phyloP scores from a whole-genome alignment of 1,140 invertebrate genomes.

The Drosophila nebulosa region DNA sequence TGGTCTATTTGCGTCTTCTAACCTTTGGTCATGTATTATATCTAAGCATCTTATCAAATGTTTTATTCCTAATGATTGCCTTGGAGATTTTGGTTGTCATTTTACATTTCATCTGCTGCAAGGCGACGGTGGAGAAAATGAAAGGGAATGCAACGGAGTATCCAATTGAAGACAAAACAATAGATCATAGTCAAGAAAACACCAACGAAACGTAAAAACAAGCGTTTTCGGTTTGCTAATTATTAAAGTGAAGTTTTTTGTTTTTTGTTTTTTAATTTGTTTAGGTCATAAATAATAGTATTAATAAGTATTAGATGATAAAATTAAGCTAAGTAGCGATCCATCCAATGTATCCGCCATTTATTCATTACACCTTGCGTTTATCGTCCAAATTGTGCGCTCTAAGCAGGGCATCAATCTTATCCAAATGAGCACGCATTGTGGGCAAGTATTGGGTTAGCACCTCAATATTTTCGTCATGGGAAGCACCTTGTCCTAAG shows the following conservation, averaged over 20 bases:
- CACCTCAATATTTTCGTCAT: constrained; percentile 67
- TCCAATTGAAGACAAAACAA: neutral
- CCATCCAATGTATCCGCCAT: neutral
- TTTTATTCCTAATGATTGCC: constrained; percentile 35
- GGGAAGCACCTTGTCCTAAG: constrained; percentile 57
- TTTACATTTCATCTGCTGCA: neutral
- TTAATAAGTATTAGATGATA: neutral
- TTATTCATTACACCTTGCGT: constrained; percentile 60
- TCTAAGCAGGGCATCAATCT: constrained; percentile 64
- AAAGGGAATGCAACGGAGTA: neutral
- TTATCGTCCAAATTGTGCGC: constrained; percentile 64
- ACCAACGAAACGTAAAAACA: neutral
- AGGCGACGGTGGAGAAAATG: neutral
- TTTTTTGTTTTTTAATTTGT: neutral
- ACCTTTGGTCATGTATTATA: neutral
- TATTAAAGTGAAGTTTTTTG: neutral
- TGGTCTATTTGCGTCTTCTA: constrained; percentile 74
- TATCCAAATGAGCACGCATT: constrained; percentile 63
- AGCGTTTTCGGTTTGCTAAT: too few species aligned
- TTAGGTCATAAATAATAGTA: constrained; percentile 31
- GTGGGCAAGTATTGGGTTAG: constrained; percentile 58
- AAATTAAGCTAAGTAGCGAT: constrained; percentile 24
- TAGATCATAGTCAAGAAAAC: neutral
- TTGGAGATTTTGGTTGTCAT: constrained; percentile 36
- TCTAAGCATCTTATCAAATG: constrained; percentile 36